Conservation (phyloP, 2,113 vertebrate species). For the Lathamus discolor region DNA sequence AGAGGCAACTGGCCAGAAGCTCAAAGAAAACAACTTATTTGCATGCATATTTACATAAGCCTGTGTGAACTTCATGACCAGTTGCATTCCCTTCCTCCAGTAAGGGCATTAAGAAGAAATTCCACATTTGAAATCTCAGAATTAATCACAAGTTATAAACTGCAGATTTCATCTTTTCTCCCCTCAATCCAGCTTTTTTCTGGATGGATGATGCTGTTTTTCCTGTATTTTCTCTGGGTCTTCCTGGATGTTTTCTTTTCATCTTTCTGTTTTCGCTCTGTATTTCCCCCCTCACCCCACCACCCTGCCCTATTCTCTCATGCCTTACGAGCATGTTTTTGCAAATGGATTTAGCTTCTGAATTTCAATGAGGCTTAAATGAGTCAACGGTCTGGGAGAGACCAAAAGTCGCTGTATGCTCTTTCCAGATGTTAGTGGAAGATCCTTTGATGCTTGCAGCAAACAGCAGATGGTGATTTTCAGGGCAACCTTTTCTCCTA, state of each 20-base stretch:
- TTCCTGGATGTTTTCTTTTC: conserved; percentile 12
- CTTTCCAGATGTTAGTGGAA: conserved; percentile 43
- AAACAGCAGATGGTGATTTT: conserved; percentile 30
- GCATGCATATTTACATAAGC: conserved; percentile 55
- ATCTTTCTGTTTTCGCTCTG: background rate
- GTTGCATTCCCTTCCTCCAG: conserved; percentile 42
- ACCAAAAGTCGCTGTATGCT: conserved; percentile 11
- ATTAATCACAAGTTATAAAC: conserved; percentile 38
- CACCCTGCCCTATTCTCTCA: background rate
- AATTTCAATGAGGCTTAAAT: conserved; percentile 36
- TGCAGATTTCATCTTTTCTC: background rate
- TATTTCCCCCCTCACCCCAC: background rate
- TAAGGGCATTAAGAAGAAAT: conserved; percentile 48
- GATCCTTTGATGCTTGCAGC: conserved; percentile 45
- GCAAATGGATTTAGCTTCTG: conserved; percentile 36
- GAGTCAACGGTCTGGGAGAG: conserved; percentile 35
- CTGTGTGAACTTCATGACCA: conserved; percentile 60
- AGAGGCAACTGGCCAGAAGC: conserved; percentile 43
- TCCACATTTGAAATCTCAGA: conserved; percentile 45
- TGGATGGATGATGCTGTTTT: background rate
- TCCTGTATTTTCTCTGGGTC: background rate
- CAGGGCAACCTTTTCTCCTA: background rate
- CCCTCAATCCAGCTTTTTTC: background rate
- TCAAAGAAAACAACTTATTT: conserved; percentile 58
- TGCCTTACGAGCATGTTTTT: conserved; percentile 6